Percentiles rank a stretch among this genome's conserved stretches.
These are phyloP conservation scores for Orthosia incerta DNA, from an alignment of 2,888 invertebrate species.

Conservation along the genomic window DNA sequence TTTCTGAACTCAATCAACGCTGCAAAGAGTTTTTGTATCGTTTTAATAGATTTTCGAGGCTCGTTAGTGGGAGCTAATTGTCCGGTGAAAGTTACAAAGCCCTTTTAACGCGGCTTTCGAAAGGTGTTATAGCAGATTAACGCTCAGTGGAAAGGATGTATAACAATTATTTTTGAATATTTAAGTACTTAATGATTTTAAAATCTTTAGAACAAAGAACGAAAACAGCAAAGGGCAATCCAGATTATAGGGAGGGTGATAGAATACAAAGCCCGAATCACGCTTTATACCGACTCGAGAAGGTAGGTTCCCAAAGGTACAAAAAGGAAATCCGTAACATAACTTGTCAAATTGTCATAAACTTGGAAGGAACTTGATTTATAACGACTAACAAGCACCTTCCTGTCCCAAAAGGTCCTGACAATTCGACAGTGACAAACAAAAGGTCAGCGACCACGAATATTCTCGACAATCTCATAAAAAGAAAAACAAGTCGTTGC, in stretches of 20 bases:
- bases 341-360: conserved; percentile 26
- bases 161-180: background rate
- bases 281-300: background rate
- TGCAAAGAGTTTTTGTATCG: conserved; percentile 55
- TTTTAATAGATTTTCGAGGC: conserved; percentile 51
- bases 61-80: conserved; percentile 53
- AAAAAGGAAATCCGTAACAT: conserved; percentile 23
- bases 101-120: conserved; percentile 15
- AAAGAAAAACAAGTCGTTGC: conserved; percentile 34
- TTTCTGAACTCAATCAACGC: conserved; percentile 44
- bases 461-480: conserved; percentile 5
- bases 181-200: background rate
- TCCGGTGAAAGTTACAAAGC: conserved; percentile 47
- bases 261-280: background rate
- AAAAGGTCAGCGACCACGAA: conserved; percentile 35
- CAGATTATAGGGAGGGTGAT: background rate
- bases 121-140: conserved; percentile 8
- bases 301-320: background rate
- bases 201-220: background rate
- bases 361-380: conserved; percentile 40
- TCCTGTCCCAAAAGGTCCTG: conserved; percentile 36
- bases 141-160: background rate
- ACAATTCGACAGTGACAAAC: conserved; percentile 39
- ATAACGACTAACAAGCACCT: conserved; percentile 46
- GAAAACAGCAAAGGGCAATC: background rate